Evolutionary conservation across 2,888 invertebrate species (phyloP), one percentile per base, ranked within the genome.

Genomic region (Ophonus ardosiacus): DNA sequence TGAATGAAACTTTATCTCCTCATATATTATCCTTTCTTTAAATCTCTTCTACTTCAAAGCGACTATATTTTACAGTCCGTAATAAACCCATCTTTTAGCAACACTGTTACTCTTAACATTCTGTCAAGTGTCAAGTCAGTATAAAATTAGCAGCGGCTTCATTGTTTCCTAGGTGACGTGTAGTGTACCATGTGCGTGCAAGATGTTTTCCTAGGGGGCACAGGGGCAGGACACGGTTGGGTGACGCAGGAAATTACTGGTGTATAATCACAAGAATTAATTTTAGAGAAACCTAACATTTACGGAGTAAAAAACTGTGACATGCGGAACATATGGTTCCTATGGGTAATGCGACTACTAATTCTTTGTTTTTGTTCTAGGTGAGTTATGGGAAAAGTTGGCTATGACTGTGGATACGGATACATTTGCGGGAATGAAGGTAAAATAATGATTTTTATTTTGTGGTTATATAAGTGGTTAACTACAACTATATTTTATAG

Each of bases 221-320:
- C 78, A 4, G 40, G 31, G 40, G 51, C 13, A 51, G 7, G 80
- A 21, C 51, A 81, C 81, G 81, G 21, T 65, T 24, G 17, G 81
- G 63, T 81, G 43, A 61, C 81, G 7, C 59, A 65, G 63, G 61
- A 81, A 81, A 81, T 81, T 81, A 65, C 81, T 18, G 51, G 43
- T 51, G 63, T 65, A 63, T 63, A 81, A 81, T 65, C 81, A 81
- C 40, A 43, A 40, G 81, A 81, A 81, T 81, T 81, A 81, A 81
- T 81, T 81, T 61, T 65, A 63, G 63, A 43, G 81, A 81, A 81
- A 81, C 81, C 63, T 81, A 81, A 63, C 43, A 81, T 81, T 81
- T 61, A 56, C 24, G 63, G 43, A 7, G 63, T 40, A 81, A 81
- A 81, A 81, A 81, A 81, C 15, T 74, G 57, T 78, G 78, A 57